Percentiles rank a stretch among this genome's conserved stretches.
phyloP scores from a whole-genome alignment of 2,888 invertebrate species.

The Ferrisia virgata region DNA sequence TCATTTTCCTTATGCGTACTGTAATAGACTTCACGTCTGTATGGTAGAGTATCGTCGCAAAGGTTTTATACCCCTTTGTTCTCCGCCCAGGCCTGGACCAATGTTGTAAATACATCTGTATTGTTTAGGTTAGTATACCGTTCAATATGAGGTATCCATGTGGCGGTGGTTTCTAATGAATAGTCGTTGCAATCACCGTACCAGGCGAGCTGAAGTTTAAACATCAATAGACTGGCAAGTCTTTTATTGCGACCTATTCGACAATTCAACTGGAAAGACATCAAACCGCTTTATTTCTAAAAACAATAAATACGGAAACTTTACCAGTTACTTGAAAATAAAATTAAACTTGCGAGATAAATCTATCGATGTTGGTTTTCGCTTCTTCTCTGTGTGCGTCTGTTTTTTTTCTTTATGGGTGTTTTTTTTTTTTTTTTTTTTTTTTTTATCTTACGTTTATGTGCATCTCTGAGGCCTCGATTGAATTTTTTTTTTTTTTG shows the following conservation, averaged over 20 bases:
- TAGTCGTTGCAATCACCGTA: slow-evolving; percentile 29
- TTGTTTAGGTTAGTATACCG: not conserved
- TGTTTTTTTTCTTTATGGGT: not conserved
- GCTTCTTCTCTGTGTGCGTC: not conserved
- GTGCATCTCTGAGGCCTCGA: not conserved
- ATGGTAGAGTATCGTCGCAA: not conserved
- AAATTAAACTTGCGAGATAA: slow-evolving; percentile 28
- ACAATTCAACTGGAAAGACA: slow-evolving; percentile 36
- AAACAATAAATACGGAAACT: slow-evolving; percentile 19
- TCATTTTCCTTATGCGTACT: not conserved
- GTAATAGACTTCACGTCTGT: not conserved
- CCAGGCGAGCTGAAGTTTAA: slow-evolving; percentile 11
- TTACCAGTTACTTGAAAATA: slow-evolving; percentile 16
- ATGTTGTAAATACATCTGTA: not conserved
- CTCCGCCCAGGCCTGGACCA: too few relatives aligned
- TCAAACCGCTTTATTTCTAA: slow-evolving; percentile 38
- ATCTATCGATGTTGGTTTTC: slow-evolving; percentile 5
- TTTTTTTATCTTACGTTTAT: not conserved
- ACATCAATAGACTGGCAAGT: slow-evolving; percentile 37
- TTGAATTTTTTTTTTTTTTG: too few relatives aligned
- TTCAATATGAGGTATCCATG: not conserved
- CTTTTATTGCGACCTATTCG: slow-evolving; percentile 38
- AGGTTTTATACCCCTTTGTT: not conserved
- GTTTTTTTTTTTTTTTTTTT: not conserved
- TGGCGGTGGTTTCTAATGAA: slow-evolving; percentile 39